A percentile compares a stretch with the other conserved stretches of the same genome.
Evolutionary conservation across 2,113 vertebrate species (phyloP).

Genomic region (Erpornis zantholeuca): DNA sequence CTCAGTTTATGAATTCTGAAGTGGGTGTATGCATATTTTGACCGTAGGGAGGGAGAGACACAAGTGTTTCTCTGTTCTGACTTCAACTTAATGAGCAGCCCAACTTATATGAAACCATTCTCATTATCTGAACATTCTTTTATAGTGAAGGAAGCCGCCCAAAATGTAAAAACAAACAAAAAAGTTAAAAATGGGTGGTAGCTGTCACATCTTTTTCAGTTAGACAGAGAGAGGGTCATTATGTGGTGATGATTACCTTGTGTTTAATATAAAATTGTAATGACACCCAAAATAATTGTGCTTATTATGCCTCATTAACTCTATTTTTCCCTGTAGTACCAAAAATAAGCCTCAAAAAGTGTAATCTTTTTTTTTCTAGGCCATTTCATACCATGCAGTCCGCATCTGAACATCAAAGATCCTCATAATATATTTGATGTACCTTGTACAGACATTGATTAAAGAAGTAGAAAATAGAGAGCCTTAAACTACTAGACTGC

Average conservation of each 20-base stretch:
- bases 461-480: background rate
- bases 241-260: background rate
- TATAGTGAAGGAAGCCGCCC: background rate
- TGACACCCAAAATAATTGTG: background rate
- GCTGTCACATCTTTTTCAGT: background rate
- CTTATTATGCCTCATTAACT: background rate
- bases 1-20: constrained; percentile 43
- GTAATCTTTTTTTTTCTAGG: background rate
- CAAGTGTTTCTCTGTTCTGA: constrained; percentile 10
- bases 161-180: background rate
- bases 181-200: background rate
- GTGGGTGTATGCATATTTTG: background rate
- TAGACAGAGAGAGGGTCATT: background rate
- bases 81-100: constrained; percentile 11
- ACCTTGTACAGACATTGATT: background rate
- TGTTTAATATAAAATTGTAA: background rate
- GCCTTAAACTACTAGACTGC: background rate
- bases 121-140: background rate
- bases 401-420: background rate
- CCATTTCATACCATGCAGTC: background rate
- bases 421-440: background rate
- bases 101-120: background rate
- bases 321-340: background rate
- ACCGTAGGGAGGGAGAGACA: background rate
- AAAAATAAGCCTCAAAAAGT: background rate